Conservation (phyloP, 2,888 invertebrate genomes). For the Dendrolimus pini region DNA sequence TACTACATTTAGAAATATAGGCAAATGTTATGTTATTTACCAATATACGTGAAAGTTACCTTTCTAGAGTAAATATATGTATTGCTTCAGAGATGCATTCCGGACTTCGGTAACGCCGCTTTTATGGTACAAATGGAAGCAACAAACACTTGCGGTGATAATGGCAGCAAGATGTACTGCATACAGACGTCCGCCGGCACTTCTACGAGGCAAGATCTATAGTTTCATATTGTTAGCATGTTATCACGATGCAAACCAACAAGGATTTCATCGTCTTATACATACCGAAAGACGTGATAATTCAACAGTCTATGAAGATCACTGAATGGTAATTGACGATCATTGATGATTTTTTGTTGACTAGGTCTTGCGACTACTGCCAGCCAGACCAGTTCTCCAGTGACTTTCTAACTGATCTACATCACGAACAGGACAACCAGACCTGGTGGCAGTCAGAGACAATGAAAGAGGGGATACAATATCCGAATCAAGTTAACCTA, state of each 20-base stretch:
- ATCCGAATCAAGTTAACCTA: conserved; percentile 94
- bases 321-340: too few relatives aligned
- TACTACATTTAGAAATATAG: too few relatives aligned
- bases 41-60: too few relatives aligned
- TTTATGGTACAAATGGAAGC: conserved; percentile 92
- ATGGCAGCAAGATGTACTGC: conserved; percentile 88
- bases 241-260: too few relatives aligned
- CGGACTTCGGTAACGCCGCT: conserved; percentile 97
- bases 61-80: too few relatives aligned
- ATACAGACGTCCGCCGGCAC: conserved; percentile 88
- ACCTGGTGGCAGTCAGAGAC: conserved; percentile 99
- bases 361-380: conserved; percentile 89
- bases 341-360: too few relatives aligned
- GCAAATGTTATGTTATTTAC: too few relatives aligned
- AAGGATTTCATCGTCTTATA: too few relatives aligned
- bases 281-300: too few relatives aligned
- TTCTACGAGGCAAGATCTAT: conserved; percentile 63
- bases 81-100: conserved; percentile 88
- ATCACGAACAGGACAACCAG: conserved; percentile 92
- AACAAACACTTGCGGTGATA: conserved; percentile 96
- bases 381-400: conserved; percentile 72
- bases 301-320: too few relatives aligned
- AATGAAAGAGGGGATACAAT: conserved; percentile 95
- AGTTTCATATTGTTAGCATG: neutral
- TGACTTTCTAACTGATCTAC: conserved; percentile 91